Evolutionary conservation across 2,888 invertebrate species (phyloP), one percentile per base, ranked within the genome.

Genomic region (Spisula subtruncata): DNA sequence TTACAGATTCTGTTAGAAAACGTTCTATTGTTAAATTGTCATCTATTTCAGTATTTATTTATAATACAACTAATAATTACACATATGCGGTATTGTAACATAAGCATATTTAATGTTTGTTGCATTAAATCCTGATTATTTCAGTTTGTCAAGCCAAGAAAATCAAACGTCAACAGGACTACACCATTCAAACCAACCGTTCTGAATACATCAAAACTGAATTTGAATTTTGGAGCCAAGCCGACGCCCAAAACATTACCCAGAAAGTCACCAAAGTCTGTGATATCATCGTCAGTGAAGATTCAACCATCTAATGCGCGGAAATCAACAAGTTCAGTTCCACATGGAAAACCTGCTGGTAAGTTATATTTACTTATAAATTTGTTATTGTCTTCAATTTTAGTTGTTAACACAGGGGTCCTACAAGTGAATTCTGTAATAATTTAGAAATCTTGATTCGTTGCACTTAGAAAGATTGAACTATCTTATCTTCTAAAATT

Each of bases 181-280:
- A 91, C 92, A 41, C 90, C 94, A 10, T 93, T 95, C 80, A 93
- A 94, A 75, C 95, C 95, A 0, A 91, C 93, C 10, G 94, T 94
- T 16, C 81, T 93, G 25, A 94, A 93, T 56, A 94, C 94, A n/a
- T 93, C 91, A n/a, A 92, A 94, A 81, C 92, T 95, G 88, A 94
- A 93, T 85, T 89, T 95, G 56, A 94, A 95, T 86, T 95, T 95
- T 89, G 89, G 88, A 88, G 81, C 93, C 88, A 79, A 93, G 81
- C 89, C 90, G 51, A 90, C 93, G 2, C 94, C 94, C 35, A 91
- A 92, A 75, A 90, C 91, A 0, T 32, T 91, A 14, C 91, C 93
- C 0, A 86, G 92, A 75, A 92, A 92, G 56, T 90, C 92, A 12
- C 88, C 90, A 12, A 89, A 86, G 60, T 54, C 90, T 54, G 82